Evolutionary conservation across 2,888 invertebrate genomes (phyloP), one percentile per base, ranked within the genome.

Genomic region (Archaeoteleia sp.): DNA sequence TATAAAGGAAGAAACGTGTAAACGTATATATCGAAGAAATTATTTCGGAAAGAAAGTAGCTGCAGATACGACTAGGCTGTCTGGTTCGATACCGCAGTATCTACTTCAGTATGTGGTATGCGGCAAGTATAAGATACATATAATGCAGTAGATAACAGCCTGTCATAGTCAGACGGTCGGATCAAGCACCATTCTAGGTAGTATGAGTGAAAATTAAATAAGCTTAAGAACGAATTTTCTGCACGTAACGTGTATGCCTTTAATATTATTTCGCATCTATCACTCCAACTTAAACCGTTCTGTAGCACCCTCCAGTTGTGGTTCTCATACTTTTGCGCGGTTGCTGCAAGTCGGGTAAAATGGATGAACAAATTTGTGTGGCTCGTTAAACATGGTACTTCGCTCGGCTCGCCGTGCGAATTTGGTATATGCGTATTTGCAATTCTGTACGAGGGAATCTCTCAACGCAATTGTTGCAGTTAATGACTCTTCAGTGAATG

Each of bases 301-400:
- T 10, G 13, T 35, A 20, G 39, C 20, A 39, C 39, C 20, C 10
- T 39, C 12, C 2, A 10, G 23, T 1, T 1, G 7, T 17, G 23
- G 23, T 39, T 39, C 17, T 10, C 39, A 20, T 17, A 17, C 17
- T 17, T 20, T 17, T 1, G 13, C 23, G 37, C 23, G 17, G 17
- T 29, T 34, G 7, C 12, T 27, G 42, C 23, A 42, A 35, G 37
- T 40, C 40, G 27, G 15, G 46, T 23, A 48, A 54, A 62, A 37
- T 20, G 46, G 32, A 62, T 30, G 30, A 62, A 63, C 48, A 48
- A 55, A 55, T 48, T 55, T 55, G 54, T 37, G 55, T 15, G 48
- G 54, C 45, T 62, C 62, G 62, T 54, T 62, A 48, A 53, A 45
- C 54, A 54, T 20, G 35, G 42, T 27, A 62, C 62, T 48, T 54